These are phyloP conservation scores for Phrynosoma platyrhinos DNA, from an alignment of 2,113 vertebrate species.

Conservation along the genomic window DNA sequence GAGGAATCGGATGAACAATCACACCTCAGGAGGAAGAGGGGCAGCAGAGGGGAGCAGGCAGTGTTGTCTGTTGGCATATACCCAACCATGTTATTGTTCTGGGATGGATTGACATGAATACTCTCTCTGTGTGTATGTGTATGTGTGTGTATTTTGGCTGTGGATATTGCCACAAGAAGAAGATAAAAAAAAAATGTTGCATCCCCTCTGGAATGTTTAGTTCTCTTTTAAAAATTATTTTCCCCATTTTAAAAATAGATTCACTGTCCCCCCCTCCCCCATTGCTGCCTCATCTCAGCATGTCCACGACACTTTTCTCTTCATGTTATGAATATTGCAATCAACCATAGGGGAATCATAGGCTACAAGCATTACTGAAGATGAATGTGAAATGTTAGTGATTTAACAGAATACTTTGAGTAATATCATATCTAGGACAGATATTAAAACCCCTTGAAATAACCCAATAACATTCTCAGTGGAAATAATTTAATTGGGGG, in stretches of 20 bases:
- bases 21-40: not conserved
- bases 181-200: not conserved
- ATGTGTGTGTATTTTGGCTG: not conserved
- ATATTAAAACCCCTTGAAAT: not conserved
- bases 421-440: not conserved
- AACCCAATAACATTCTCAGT: conserved; percentile 11
- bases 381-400: not conserved
- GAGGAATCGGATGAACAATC: not conserved
- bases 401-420: not conserved
- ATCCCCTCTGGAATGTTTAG: not conserved
- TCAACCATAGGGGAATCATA: not conserved
- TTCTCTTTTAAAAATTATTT: conserved; percentile 14
- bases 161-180: not conserved
- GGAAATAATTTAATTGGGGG: conserved; percentile 27
- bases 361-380: not conserved
- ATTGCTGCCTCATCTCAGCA: not conserved
- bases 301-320: conserved; percentile 20
- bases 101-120: too few species aligned
- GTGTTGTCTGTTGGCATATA: too few species aligned
- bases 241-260: not conserved
- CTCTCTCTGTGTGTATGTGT: too few species aligned
- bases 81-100: not conserved
- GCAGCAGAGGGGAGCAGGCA: not conserved
- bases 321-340: not conserved
- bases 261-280: not conserved